Base-by-base conservation (phyloP, 2,888 invertebrate genomes). In the Andrena chrysosceles region DNA sequence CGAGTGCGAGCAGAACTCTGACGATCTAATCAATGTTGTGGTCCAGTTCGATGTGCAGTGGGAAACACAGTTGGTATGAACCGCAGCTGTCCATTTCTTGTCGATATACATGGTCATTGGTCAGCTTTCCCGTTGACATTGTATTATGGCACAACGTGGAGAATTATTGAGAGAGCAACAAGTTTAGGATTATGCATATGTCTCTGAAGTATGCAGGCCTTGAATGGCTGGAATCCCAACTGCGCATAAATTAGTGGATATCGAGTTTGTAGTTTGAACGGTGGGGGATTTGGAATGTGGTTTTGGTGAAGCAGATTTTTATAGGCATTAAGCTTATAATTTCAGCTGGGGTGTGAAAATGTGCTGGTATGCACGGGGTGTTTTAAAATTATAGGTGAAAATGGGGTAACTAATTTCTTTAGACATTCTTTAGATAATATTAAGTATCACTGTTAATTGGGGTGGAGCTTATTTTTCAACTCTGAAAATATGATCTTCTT, bases 11-110 rank as follows among this genome's bases (percentile, higher is more conserved):
- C 23, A 49, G 33, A 67, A 33, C 42, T 42, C 35, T 16, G 52
- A 48, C 48, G n/a, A 29, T 63, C 49, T 23, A 52, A 42, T 35
- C 20, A 42, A 42, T 16, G 35, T 8, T 35, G 42, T 16, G 68
- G 60, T 72, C 64, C 69, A 59, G 73, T 66, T 73, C 26, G 42
- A 8, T 7, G 72, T 29, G 23, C 42, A 26, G 35, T 33, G 48
- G 10, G 33, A 6, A 33, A 54, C 31, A 54, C 31, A 35, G 60
- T 62, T 26, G 67, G 59, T 49, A 13, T n/a, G 29, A 49, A 48
- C 23, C 49, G 10, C 23, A 23, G 33, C 26, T 49, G 29, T 10
- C 8, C 33, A 69, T 31, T 62, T 59, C 35, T 68, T 76, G 59
- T 70, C 66, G 56, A 42, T 70, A 70, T 13, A 59, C 31, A 7